Base-by-base conservation (phyloP, 2,113 vertebrate genomes). In the Esox niger region DNA sequence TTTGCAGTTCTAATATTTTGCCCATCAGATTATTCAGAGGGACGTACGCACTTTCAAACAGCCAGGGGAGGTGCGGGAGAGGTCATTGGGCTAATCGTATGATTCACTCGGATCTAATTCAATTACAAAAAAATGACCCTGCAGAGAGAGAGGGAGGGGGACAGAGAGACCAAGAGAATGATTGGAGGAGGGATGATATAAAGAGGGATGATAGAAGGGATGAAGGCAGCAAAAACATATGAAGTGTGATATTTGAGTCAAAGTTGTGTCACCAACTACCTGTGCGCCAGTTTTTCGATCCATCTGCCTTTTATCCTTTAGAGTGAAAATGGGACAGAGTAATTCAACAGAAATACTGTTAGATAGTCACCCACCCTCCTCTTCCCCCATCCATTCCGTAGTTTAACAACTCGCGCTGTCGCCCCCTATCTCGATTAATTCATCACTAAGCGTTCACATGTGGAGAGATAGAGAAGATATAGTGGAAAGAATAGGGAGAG, bases 41-140 rank as follows among this genome's bases (percentile, higher is more conserved):
- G 31, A 73, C 9, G 13, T 17, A 38, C 30, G 66, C 26, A 64
- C 71, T 11, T 10, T 47, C 30, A 64, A 35, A 43, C 27, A 65
- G 25, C 43, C 52, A 25, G 49, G 46, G 66, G 20, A 57, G 38
- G 54, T 52, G 35, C 52, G 38, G 38, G 38, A 43, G 38, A 43
- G 63, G 62, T 64, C 66, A 73, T 59, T 56, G n/a, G 73, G 63
- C 46, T 84, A 82, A 88, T 83, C 64, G 9, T 71, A 73, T 83
- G 83, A 88, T 85, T 85, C 75, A 82, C 76, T 81, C 77, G 25
- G 61, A 68, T 85, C 60, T 79, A 88, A 85, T 85, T 85, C 49
- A 64, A 76, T 88, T 82, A 86, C 2, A 70, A 11, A 71, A 29
- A 60, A 32, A 49, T 46, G 43, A 15, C 15, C 52, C 60, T 49